Evolutionary conservation across 2,888 invertebrate genomes (phyloP).

Genomic region (Apantesis nais): DNA sequence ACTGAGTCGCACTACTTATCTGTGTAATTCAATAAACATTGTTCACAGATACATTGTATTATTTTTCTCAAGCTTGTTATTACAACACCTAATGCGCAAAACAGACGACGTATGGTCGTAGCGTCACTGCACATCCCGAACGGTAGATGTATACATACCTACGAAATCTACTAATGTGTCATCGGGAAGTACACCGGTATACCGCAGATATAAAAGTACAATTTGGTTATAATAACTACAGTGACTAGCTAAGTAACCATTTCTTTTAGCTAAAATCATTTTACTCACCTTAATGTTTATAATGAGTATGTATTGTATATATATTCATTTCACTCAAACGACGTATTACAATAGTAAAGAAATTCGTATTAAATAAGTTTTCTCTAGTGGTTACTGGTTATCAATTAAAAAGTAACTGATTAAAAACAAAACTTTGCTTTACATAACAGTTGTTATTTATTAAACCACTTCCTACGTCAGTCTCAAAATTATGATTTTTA

Average conservation of each 20-base stretch:
- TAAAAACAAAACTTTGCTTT: background rate
- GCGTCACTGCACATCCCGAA: constrained; percentile 14
- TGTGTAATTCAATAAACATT: constrained; percentile 43
- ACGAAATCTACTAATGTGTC: too few species aligned
- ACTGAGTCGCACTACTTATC: constrained; percentile 69
- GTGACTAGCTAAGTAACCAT: background rate
- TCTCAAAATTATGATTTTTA: background rate
- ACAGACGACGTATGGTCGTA: constrained; percentile 13
- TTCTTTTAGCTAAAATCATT: background rate
- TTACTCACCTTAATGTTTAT: background rate
- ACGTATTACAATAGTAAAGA: background rate
- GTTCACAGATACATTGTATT: constrained; percentile 35
- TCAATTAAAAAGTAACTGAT: background rate
- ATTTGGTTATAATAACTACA: background rate
- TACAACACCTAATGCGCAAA: constrained; percentile 21
- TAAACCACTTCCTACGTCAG: background rate
- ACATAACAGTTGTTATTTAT: background rate
- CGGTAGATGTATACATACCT: constrained; percentile 11
- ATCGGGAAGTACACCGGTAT: background rate
- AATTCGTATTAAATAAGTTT: background rate
- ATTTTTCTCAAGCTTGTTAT: constrained; percentile 28
- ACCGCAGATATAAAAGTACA: constrained; percentile 10
- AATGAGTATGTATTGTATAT: background rate
- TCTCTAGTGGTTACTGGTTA: background rate
- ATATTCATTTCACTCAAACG: background rate